Evolutionary conservation across 2,797 vertebrate species (phyloP).

Genomic region (Iguana delicatissima): DNA sequence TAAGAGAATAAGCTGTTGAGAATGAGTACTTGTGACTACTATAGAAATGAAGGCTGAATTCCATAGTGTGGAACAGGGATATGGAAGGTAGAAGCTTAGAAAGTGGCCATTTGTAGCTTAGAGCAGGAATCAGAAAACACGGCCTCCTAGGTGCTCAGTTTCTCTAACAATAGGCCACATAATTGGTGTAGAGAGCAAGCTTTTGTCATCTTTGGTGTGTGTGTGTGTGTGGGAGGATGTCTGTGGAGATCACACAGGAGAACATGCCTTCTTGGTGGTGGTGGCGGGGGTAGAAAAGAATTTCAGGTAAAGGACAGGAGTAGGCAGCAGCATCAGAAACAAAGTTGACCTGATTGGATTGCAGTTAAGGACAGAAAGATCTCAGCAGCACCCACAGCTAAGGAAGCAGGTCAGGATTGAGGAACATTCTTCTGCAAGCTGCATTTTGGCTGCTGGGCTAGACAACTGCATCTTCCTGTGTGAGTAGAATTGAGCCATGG

Average conservation of each 20-base stretch:
- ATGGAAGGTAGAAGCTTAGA: not conserved
- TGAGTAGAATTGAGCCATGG: not conserved
- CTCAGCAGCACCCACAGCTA: not conserved
- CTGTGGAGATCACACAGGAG: not conserved
- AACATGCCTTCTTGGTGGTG: not conserved
- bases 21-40: not conserved
- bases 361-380: constrained; percentile 6
- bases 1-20: not conserved
- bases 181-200: not conserved
- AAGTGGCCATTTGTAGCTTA: not conserved
- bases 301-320: not conserved
- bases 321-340: not conserved
- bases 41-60: not conserved
- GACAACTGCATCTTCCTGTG: constrained; percentile 26
- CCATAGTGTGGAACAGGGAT: not conserved
- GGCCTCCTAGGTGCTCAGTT: not conserved
- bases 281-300: not conserved
- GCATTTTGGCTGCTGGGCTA: constrained; percentile 29
- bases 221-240: not conserved
- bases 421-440: not conserved
- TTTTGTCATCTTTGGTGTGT: not conserved
- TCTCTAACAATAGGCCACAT: not conserved
- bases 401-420: not conserved
- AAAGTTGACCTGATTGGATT: not conserved
- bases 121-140: not conserved